These are phyloP conservation scores for Formica selysi DNA, from an alignment of 1,140 invertebrate species.

Conservation along the genomic window DNA sequence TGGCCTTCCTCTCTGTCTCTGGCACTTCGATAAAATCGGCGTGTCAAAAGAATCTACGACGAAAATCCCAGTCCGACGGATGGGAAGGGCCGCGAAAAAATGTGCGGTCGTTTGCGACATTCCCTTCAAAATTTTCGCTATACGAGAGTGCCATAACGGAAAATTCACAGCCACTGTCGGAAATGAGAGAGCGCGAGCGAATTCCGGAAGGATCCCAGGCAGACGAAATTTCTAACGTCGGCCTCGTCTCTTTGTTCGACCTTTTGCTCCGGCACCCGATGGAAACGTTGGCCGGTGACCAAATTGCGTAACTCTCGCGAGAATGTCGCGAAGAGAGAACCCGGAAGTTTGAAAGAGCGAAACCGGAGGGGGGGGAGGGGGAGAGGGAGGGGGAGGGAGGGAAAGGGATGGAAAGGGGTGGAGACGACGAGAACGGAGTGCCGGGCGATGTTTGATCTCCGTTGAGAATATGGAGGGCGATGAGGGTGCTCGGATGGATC, in stretches of 20 bases:
- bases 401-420: background rate
- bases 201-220: slow-evolving; percentile 44
- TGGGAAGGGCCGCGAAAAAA: slow-evolving; percentile 38
- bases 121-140: slow-evolving; percentile 45
- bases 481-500: slow-evolving; percentile 67
- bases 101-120: slow-evolving; percentile 44
- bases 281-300: slow-evolving; percentile 68
- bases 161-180: slow-evolving; percentile 48
- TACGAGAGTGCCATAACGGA: slow-evolving; percentile 23
- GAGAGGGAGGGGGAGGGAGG: background rate
- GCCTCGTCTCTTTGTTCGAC: slow-evolving; percentile 45
- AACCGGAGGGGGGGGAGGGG: background rate
- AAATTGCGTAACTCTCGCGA: slow-evolving; percentile 70
- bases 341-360: slow-evolving; percentile 49
- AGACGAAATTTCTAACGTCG: slow-evolving; percentile 41
- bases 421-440: slow-evolving; percentile 58
- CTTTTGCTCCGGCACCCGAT: slow-evolving; percentile 51
- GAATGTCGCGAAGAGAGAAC: slow-evolving; percentile 54
- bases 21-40: slow-evolving; percentile 22
- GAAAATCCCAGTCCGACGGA: slow-evolving; percentile 42
- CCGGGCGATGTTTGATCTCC: slow-evolving; percentile 69
- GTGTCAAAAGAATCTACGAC: slow-evolving; percentile 28
- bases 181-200: slow-evolving; percentile 13
- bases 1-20: background rate
- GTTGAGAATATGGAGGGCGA: slow-evolving; percentile 61